A percentile compares a stretch with the other conserved stretches of the same genome.
Conservation (phyloP, 2,113 vertebrate species). For the Bos taurus region DNA sequence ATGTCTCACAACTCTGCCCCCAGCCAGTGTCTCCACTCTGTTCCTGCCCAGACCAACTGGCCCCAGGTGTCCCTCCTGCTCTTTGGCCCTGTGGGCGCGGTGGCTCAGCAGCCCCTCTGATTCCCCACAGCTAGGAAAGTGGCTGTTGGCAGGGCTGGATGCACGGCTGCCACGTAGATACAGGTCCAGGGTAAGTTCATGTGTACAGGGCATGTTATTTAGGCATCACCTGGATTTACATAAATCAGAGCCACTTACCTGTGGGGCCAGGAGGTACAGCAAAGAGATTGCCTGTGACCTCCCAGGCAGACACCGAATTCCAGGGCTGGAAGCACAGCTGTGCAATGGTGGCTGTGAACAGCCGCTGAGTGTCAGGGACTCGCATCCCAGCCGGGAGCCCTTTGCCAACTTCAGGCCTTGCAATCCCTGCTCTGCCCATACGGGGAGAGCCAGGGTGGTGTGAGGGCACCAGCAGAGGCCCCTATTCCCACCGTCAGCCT, state of each 20-base stretch:
- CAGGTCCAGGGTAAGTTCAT: rapidly evolving
- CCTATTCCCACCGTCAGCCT: background rate
- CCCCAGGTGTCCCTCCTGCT: background rate
- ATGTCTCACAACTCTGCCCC: background rate
- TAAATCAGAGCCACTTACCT: background rate
- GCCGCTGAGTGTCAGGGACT: rapidly evolving
- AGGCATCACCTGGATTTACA: background rate
- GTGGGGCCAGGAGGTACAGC: background rate
- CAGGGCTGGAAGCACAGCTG: rapidly evolving
- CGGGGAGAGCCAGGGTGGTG: background rate
- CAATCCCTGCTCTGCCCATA: too few species aligned
- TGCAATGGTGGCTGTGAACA: rapidly evolving
- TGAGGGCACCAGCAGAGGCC: background rate
- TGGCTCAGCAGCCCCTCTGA: background rate
- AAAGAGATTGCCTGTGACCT: background rate
- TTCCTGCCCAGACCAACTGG: rapidly evolving
- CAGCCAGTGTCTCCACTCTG: background rate
- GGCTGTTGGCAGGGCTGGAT: rapidly evolving
- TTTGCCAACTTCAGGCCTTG: background rate
- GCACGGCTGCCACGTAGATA: rapidly evolving
- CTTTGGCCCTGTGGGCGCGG: background rate
- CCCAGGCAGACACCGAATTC: rapidly evolving
- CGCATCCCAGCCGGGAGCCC: background rate
- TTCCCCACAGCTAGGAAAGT: background rate
- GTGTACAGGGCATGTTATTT: rapidly evolving